A percentile compares a stretch with the other conserved stretches of the same genome.
phyloP scores from a whole-genome alignment of 2,113 vertebrate species.

The Ceyx cyanopectus region DNA sequence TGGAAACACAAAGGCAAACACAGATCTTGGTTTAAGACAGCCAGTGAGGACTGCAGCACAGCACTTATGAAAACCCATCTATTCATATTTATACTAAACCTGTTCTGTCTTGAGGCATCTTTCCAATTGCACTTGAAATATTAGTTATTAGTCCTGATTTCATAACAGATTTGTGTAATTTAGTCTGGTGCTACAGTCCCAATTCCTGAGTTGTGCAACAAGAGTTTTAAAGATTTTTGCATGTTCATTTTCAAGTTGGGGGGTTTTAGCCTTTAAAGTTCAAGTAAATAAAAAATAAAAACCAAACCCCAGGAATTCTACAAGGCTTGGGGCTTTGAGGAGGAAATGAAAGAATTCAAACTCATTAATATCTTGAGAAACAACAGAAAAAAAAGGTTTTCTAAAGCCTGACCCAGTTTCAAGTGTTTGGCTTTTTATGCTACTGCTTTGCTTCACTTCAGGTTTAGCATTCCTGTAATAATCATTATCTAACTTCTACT shows the following conservation, averaged over 20 bases:
- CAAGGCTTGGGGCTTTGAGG: background rate
- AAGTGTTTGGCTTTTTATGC: background rate
- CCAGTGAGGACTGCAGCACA: background rate
- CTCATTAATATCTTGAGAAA: background rate
- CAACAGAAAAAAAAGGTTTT: background rate
- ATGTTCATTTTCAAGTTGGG: background rate
- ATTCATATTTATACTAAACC: background rate
- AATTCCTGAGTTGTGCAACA: background rate
- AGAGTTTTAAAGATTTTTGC: background rate
- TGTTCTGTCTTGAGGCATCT: background rate
- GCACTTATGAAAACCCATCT: background rate
- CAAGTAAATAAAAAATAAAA: background rate
- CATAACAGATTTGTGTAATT: background rate
- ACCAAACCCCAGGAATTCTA: background rate
- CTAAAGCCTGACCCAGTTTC: conserved; percentile 8
- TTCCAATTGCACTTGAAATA: conserved; percentile 20
- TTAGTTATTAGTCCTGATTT: background rate
- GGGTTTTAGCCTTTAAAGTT: background rate
- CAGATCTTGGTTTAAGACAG: background rate
- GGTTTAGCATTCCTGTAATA: background rate
- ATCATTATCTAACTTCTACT: background rate
- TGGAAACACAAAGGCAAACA: background rate
- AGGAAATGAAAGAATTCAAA: background rate
- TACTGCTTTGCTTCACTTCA: background rate
- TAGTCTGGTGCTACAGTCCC: background rate